Conservation (phyloP, 2,113 vertebrate species). For the Tachysurus vachellii region DNA sequence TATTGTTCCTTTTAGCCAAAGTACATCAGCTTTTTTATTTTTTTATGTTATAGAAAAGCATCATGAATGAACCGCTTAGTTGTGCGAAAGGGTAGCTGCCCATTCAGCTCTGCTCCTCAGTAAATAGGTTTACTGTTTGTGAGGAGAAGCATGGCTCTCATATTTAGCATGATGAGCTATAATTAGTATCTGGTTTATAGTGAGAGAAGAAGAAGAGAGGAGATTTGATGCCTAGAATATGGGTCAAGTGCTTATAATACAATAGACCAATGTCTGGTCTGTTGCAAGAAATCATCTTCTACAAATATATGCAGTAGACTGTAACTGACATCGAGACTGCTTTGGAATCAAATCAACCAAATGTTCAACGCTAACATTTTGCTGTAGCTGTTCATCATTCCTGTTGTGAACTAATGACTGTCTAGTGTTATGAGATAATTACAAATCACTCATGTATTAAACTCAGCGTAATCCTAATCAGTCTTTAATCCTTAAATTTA, state of each 20-base stretch:
- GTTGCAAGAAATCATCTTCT: not conserved
- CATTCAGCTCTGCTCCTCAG: not conserved
- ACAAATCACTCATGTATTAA: not conserved
- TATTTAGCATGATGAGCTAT: constrained; percentile 62
- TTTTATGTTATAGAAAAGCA: not conserved
- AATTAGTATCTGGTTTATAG: constrained; percentile 70
- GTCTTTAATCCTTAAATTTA: not conserved
- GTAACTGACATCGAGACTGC: not conserved
- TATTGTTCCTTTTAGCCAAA: not conserved
- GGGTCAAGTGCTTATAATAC: constrained; percentile 59
- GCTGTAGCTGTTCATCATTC: not conserved
- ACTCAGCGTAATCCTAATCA: not conserved
- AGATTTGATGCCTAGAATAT: constrained; percentile 64
- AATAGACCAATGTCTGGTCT: constrained; percentile 20
- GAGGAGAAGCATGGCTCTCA: constrained; percentile 37
- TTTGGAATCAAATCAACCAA: not conserved
- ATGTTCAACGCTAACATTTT: not conserved
- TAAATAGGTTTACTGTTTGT: constrained; percentile 14
- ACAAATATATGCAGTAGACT: not conserved
- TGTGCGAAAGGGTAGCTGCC: not conserved
- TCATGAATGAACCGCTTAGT: not conserved
- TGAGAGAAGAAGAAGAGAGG: constrained; percentile 61
- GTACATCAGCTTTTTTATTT: not conserved
- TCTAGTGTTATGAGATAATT: not conserved
- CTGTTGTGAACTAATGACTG: not conserved